Evolutionary conservation across 2,797 vertebrate genomes (phyloP).

Genomic region (Chloroceryle inda): DNA sequence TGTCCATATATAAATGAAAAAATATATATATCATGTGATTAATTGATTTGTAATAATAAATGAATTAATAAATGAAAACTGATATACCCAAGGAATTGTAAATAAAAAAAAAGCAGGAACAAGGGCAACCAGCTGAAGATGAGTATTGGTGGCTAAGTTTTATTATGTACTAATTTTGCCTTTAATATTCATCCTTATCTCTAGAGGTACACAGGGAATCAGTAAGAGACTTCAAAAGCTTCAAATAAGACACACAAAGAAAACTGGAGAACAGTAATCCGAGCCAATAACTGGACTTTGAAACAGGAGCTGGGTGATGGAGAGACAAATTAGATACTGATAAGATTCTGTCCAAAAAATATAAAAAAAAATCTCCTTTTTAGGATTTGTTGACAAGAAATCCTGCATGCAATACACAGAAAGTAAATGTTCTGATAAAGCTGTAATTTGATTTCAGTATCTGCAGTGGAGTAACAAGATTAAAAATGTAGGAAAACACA

Average conservation of each 20-base stretch:
- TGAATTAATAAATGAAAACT: background rate
- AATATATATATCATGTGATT: background rate
- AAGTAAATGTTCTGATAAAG: background rate
- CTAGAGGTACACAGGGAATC: background rate
- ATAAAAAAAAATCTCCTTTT: background rate
- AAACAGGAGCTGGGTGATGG: background rate
- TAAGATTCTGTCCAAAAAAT: background rate
- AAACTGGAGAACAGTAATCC: background rate
- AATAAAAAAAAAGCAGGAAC: background rate
- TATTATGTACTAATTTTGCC: background rate
- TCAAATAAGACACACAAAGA: background rate
- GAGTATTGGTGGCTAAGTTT: background rate
- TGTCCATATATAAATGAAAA: background rate
- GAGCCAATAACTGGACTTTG: background rate
- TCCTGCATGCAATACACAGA: background rate
- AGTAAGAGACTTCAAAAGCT: background rate
- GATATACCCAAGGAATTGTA: background rate
- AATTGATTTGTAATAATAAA: background rate
- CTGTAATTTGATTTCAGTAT: background rate
- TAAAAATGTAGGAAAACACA: background rate
- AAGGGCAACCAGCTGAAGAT: background rate
- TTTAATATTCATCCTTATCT: background rate
- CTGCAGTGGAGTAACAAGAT: background rate
- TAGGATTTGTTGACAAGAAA: background rate
- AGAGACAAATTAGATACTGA: background rate